Evolutionary conservation across 1,140 invertebrate species (phyloP).

Genomic region (Cotesia chilonis): DNA sequence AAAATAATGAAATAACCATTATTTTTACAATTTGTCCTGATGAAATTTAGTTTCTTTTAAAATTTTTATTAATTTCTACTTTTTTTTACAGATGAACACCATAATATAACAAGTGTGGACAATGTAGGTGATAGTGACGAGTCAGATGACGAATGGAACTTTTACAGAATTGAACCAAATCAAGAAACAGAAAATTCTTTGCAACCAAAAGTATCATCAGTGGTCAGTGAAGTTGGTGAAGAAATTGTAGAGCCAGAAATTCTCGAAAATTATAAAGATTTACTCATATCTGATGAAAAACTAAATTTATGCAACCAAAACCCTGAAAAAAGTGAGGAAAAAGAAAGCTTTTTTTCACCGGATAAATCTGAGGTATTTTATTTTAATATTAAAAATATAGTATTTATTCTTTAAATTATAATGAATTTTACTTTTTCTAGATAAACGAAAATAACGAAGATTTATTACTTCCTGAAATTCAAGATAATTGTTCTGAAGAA

Average conservation of each 20-base stretch:
- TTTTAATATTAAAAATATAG: background rate
- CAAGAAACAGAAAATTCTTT: constrained; percentile 48
- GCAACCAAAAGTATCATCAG: constrained; percentile 32
- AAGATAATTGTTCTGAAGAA: constrained; percentile 55
- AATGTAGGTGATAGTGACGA: constrained; percentile 80
- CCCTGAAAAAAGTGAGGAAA: constrained; percentile 24
- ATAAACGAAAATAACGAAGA: constrained; percentile 8
- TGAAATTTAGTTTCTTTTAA: background rate
- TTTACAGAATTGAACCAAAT: constrained; percentile 72
- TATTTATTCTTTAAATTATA: background rate
- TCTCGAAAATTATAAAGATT: constrained; percentile 29
- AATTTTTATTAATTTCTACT: constrained; percentile 25
- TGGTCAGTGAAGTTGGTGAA: constrained; percentile 18
- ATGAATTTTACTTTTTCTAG: constrained; percentile 14
- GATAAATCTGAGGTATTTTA: constrained; percentile 42
- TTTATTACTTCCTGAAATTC: background rate
- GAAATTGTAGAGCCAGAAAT: constrained; percentile 5
- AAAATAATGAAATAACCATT: too few species aligned
- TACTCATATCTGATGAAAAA: background rate
- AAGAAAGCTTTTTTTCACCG: constrained; percentile 35
- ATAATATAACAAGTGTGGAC: constrained; percentile 66
- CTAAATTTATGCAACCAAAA: constrained; percentile 32
- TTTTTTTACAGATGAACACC: constrained; percentile 52
- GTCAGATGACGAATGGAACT: constrained; percentile 83
- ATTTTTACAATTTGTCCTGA: too few species aligned